Evolutionary conservation across 2,113 vertebrate genomes (phyloP), one percentile per base, ranked within the genome.

Genomic region (Anguilla japonica): DNA sequence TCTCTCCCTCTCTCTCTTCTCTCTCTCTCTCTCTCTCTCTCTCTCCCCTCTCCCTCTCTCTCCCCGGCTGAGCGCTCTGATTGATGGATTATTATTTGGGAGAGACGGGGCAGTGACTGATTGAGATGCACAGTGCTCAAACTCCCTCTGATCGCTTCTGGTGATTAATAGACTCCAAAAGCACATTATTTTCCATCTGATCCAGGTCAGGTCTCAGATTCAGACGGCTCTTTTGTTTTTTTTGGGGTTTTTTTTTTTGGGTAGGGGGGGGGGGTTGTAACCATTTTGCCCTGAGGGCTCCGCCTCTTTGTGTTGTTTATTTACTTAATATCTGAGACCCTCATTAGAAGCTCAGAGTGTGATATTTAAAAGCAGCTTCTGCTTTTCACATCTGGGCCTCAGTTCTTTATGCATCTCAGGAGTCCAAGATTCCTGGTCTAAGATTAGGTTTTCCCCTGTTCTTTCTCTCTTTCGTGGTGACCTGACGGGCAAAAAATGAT

Each of bases 151-250:
- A 83, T 85, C 86, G 80, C 82, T 84, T 34, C 82, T 41, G 85
- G 81, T 86, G 86, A 87, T 87, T 89, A 88, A 88, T 87, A 84
- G 88, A 84, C 86, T 41, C 83, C 15, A 11, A 14, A 81, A 20
- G 80, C 40, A 39, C 34, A 43, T 81, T 81, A 41, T 46, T 43
- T 34, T 26, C 40, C 41, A 34, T 75, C 71, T 88, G 85, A 89
- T 89, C 83, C 88, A 89, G 89, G 88, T 89, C 88, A 89, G 86
- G 87, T 82, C 88, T 81, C 86, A 83, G 84, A 81, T 83, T 89
- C 79, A 9, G 83, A 60, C 34, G 82, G 85, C 75, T 40, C 34
- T 82, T 89, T 89, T 90, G 86, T 84, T 86, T 80, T 83, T 87
- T 82, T 63, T 75, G 34, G 8, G n/a, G 26, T 34, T 87, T 50